These are phyloP conservation scores for Psilanteris sp. DNA, from an alignment of 1,140 invertebrate species.

Conservation along the genomic window DNA sequence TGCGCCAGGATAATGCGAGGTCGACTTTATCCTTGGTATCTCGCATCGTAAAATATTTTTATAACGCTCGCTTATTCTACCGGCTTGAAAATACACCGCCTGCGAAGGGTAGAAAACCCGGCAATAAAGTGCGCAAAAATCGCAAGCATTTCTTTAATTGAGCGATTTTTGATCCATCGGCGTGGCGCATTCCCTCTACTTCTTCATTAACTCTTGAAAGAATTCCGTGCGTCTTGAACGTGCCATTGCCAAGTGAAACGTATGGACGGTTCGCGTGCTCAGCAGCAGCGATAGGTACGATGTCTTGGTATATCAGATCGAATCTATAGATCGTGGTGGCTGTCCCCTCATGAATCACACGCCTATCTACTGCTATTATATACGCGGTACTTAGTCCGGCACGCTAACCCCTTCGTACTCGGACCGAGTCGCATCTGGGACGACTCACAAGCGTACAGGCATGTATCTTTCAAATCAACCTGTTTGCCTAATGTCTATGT, in stretches of 20 bases:
- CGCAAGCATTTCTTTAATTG: slow-evolving; percentile 27
- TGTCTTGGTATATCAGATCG: slow-evolving; percentile 70
- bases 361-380: slow-evolving; percentile 70
- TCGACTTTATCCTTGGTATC: slow-evolving; percentile 16
- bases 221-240: slow-evolving; percentile 72
- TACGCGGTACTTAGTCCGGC: slow-evolving; percentile 69
- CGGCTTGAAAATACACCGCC: too few relatives aligned
- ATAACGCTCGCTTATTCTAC: slow-evolving; percentile 5
- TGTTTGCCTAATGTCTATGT: slow-evolving; percentile 72
- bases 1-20: slow-evolving; percentile 17
- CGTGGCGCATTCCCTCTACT: slow-evolving; percentile 33
- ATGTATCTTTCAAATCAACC: slow-evolving; percentile 69
- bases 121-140: slow-evolving; percentile 28
- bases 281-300: slow-evolving; percentile 51
- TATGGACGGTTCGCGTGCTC: slow-evolving; percentile 74
- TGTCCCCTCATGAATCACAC: slow-evolving; percentile 73
- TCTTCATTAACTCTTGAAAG: slow-evolving; percentile 63
- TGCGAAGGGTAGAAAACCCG: too few relatives aligned
- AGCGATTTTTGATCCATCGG: slow-evolving; percentile 34
- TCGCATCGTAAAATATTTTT: slow-evolving; percentile 33
- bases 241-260: slow-evolving; percentile 71
- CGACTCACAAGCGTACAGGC: slow-evolving; percentile 29
- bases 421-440: slow-evolving; percentile 21
- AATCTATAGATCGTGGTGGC: slow-evolving; percentile 71
- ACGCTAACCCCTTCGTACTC: slow-evolving; percentile 64